Percentiles rank a stretch among this genome's conserved stretches.
Conservation (phyloP, 1,140 invertebrate species). For the Lutraria rhynchaena region DNA sequence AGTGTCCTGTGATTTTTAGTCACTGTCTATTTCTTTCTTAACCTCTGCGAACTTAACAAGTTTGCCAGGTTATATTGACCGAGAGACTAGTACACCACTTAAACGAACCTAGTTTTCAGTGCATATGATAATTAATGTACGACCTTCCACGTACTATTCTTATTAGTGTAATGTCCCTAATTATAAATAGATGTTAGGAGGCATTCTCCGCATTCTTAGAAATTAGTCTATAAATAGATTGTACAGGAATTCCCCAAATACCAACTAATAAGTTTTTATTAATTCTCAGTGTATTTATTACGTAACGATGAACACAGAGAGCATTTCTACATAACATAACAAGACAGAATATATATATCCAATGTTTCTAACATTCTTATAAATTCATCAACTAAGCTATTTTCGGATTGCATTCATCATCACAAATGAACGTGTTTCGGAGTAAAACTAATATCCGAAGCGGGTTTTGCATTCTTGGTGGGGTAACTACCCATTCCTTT, state of each 20-base stretch:
- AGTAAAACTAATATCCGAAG: no score
- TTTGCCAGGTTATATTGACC: neutral
- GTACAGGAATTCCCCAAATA: slow-evolving; percentile 26
- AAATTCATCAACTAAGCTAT: no score
- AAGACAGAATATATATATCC: neutral
- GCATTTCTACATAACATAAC: neutral
- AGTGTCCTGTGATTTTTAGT: neutral
- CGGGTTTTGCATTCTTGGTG: no score
- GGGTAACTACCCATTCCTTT: no score
- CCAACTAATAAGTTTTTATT: slow-evolving; percentile 38
- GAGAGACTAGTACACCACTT: neutral
- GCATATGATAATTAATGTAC: no score
- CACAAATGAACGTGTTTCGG: no score
- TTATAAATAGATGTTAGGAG: slow-evolving; percentile 12
- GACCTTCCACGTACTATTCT: neutral
- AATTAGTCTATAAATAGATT: slow-evolving; percentile 40
- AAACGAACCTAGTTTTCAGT: neutral
- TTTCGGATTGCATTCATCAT: no score
- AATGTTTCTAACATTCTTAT: neutral
- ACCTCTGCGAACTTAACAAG: neutral
- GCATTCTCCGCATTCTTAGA: slow-evolving; percentile 29
- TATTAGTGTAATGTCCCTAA: neutral
- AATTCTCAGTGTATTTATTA: slow-evolving; percentile 8
- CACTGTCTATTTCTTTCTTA: neutral
- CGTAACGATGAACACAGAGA: neutral